Evolutionary conservation across 2,888 invertebrate species (phyloP).

Genomic region (Chloromyia formosa): DNA sequence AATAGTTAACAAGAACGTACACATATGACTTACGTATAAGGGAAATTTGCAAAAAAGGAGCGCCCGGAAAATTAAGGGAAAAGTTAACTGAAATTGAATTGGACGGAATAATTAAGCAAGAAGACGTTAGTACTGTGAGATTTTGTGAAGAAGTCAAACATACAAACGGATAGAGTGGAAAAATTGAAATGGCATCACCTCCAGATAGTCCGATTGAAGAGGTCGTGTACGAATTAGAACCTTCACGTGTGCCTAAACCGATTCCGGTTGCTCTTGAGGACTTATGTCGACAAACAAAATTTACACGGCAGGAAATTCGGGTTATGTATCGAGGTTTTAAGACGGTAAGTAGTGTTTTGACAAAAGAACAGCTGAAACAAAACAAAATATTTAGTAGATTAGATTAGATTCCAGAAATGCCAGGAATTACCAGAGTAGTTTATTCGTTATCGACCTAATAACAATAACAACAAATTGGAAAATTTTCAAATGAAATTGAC

Average conservation of each 20-base stretch:
- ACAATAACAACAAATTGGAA: too few species aligned
- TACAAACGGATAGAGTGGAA: neutral
- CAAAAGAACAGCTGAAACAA: too few species aligned
- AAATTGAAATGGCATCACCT: slow-evolving; percentile 78
- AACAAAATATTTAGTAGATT: too few species aligned
- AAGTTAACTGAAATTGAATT: too few species aligned
- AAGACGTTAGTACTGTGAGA: too few species aligned
- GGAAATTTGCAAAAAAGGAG: neutral
- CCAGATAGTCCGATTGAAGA: slow-evolving; percentile 88
- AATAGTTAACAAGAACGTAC: slow-evolving; percentile 22
- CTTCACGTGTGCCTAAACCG: slow-evolving; percentile 78
- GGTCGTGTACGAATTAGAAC: slow-evolving; percentile 85
- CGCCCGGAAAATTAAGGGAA: too few species aligned
- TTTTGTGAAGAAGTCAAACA: too few species aligned
- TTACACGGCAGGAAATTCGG: slow-evolving; percentile 93
- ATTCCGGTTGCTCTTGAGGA: slow-evolving; percentile 89
- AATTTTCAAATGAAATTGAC: too few species aligned
- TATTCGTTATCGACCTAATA: too few species aligned
- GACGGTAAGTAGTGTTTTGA: slow-evolving; percentile 59
- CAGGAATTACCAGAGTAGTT: too few species aligned
- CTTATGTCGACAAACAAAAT: slow-evolving; percentile 91
- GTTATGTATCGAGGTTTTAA: slow-evolving; percentile 98
- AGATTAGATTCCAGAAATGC: too few species aligned
- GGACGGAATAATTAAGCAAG: too few species aligned
- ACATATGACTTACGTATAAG: neutral